Percentiles rank a stretch among this genome's conserved stretches.
Evolutionary conservation across 2,888 invertebrate genomes (phyloP).

Genomic region (Perizoma flavofasciatum): DNA sequence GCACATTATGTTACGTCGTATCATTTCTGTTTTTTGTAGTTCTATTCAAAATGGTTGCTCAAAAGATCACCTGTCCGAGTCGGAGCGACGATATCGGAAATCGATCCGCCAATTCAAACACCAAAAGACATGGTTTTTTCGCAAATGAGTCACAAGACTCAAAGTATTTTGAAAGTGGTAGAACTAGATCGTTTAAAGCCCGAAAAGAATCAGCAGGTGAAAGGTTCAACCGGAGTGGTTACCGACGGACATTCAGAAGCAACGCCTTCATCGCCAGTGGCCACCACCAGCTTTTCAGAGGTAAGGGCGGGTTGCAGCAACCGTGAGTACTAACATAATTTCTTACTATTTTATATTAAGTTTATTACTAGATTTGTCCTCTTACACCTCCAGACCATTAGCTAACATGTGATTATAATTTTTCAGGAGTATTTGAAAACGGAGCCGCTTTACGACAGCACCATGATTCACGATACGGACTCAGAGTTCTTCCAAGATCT

Average conservation of each 20-base stretch:
- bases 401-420: constrained; percentile 56
- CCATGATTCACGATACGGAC: constrained; percentile 79
- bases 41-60: constrained; percentile 84
- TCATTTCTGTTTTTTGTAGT: constrained; percentile 84
- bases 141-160: constrained; percentile 80
- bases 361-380: constrained; percentile 52
- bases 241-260: constrained; percentile 63
- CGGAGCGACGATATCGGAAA: constrained; percentile 81
- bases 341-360: constrained; percentile 54
- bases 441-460: constrained; percentile 71
- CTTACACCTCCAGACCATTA: constrained; percentile 37
- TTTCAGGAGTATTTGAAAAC: constrained; percentile 78
- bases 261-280: constrained; percentile 54
- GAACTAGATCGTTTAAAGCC: constrained; percentile 79
- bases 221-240: constrained; percentile 68
- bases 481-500: constrained; percentile 89
- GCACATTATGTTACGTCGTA: constrained; percentile 83
- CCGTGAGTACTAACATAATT: constrained; percentile 67
- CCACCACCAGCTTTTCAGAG: constrained; percentile 73
- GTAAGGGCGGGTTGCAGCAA: constrained; percentile 61
- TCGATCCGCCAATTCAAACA: constrained; percentile 70
- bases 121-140: constrained; percentile 83
- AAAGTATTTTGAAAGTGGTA: constrained; percentile 80
- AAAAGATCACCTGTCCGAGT: constrained; percentile 81
- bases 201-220: constrained; percentile 72